Evolutionary conservation across 2,888 invertebrate species (phyloP), one percentile per base, ranked within the genome.

Genomic region (Parascotia fuliginaria): DNA sequence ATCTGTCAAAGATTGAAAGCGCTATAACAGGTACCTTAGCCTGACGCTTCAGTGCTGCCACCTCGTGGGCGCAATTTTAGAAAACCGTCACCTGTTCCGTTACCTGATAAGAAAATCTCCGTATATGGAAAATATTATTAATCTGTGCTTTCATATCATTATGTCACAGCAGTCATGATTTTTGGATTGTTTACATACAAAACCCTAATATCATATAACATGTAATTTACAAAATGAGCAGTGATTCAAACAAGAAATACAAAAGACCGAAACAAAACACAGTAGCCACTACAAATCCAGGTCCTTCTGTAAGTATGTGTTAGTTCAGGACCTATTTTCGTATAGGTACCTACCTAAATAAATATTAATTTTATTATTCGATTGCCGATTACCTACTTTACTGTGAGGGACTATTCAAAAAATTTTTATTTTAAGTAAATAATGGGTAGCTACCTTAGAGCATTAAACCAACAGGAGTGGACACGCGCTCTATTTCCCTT

Each of bases 261-360:
- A 88, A 87, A 74, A 79, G 68, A 59, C 79, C 81, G 12, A 86
- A 85, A 70, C 75, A 75, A 44, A 82, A 77, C 53, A 77, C 77
- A 19, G 42, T 55, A 28, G 60, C 73, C n/a, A 77, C 80, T 12
- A 80, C 78, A 24, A 80, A 77, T 53, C 81, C 84, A 41, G 79
- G 74, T 59, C 60, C 77, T 52, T 77, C 80, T 47, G 83, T 85
- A 73, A 60, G 68, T 68, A 29, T 32, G 9, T 14, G 9, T 7
- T 14, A 32, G 13, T 12, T 60, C 55, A 33, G 19, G 40, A 32
- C 3, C 32, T 31, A 7, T 11, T 31, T 11, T 16, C n/a, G 2
- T 11, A n/a, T 27, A 28, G 9, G n/a, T 28, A 11, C 4, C 11
- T 29, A 29, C 12, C n/a, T n/a, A n/a, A n/a, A n/a, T n/a, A n/a